phyloP scores from a whole-genome alignment of 1,140 invertebrate genomes.

The Uloborus diversus region DNA sequence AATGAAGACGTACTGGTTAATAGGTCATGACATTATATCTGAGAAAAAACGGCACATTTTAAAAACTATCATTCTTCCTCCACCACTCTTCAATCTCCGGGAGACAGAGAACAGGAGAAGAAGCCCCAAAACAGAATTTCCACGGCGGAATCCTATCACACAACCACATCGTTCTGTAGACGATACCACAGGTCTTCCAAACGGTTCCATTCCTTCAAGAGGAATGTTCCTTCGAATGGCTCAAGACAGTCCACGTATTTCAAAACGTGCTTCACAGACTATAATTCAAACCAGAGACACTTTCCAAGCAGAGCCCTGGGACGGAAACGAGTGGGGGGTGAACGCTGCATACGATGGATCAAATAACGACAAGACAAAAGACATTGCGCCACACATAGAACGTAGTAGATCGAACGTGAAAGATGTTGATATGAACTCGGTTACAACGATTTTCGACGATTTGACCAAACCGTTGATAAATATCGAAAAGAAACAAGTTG shows the following conservation, averaged over 20 bases:
- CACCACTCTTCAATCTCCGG: slow-evolving; percentile 26
- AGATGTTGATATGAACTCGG: no score
- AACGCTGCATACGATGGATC: background rate
- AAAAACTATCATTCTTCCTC: background rate
- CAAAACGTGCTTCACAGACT: background rate
- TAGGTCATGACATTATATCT: slow-evolving; percentile 57
- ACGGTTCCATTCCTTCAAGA: slow-evolving; percentile 21
- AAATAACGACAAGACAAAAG: background rate
- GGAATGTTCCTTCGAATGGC: background rate
- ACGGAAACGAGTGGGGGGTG: slow-evolving; percentile 19
- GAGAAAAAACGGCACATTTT: background rate
- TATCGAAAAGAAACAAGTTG: background rate
- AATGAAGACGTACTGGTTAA: slow-evolving; percentile 65
- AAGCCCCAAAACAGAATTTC: slow-evolving; percentile 47
- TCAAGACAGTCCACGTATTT: slow-evolving; percentile 18
- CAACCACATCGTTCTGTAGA: background rate
- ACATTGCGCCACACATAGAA: no score
- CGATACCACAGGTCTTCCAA: background rate
- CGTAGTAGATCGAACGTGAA: background rate
- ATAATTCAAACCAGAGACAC: background rate
- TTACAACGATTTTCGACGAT: background rate
- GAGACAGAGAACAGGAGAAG: slow-evolving; percentile 30
- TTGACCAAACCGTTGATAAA: slow-evolving; percentile 15
- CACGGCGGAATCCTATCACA: background rate
- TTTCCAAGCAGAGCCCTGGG: slow-evolving; percentile 32